Percentiles rank a stretch among this genome's conserved stretches.
phyloP scores from a whole-genome alignment of 2,888 invertebrate species.

The Gastracanthus pulcherrimus region DNA sequence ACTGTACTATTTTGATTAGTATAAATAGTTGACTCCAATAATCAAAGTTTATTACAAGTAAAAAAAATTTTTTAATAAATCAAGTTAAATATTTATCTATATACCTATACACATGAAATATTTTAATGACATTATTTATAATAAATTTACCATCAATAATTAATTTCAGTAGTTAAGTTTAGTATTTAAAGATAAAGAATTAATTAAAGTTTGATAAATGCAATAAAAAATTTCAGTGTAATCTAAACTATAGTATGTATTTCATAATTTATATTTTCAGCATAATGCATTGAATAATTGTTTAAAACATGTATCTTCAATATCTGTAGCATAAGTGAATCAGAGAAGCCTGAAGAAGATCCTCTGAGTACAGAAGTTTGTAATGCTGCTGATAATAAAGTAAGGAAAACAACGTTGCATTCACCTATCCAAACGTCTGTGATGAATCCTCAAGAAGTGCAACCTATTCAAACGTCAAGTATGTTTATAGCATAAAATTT shows the following conservation, averaged over 20 bases:
- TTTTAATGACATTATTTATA: no score
- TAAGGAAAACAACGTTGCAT: conserved; percentile 14
- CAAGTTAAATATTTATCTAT: background rate
- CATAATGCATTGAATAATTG: conserved; percentile 21
- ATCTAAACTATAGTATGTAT: background rate
- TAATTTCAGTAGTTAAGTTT: no score
- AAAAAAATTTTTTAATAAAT: background rate
- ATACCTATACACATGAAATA: no score
- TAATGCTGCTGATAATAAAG: conserved; percentile 34
- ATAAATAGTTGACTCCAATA: background rate
- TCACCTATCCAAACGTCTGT: conserved; percentile 56
- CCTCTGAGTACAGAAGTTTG: conserved; percentile 24
- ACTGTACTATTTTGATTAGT: background rate
- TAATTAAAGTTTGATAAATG: background rate
- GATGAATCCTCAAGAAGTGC: conserved; percentile 64
- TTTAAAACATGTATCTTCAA: conserved; percentile 58
- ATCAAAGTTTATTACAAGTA: background rate
- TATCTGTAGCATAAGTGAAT: conserved; percentile 66
- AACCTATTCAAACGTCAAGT: conserved; percentile 67
- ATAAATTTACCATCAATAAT: no score
- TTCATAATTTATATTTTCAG: conserved; percentile 15
- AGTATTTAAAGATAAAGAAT: background rate
- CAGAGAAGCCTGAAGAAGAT: conserved; percentile 50
- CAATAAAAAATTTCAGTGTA: background rate
- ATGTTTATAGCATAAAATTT: conserved; percentile 41